Percentiles rank a stretch among this genome's conserved stretches.
Conservation (phyloP, 2,797 vertebrate genomes). For the Crax fasciolata region DNA sequence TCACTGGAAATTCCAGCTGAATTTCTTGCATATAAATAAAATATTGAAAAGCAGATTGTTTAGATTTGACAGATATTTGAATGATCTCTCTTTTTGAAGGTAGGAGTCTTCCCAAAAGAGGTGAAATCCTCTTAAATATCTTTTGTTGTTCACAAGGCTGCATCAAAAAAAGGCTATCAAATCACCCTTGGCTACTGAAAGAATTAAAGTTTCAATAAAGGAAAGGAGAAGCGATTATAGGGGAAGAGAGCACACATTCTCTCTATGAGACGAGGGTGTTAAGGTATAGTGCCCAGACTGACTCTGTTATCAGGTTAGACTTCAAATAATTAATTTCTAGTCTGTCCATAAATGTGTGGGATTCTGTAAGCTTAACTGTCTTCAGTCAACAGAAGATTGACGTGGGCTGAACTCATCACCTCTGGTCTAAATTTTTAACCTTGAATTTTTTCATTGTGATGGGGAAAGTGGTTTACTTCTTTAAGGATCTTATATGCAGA, state of each 20-base stretch:
- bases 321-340: neutral
- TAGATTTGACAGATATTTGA: neutral
- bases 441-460: neutral
- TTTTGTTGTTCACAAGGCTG: neutral
- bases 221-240: neutral
- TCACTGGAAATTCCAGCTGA: neutral
- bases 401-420: neutral
- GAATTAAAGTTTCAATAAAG: neutral
- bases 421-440: neutral
- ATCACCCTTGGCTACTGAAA: neutral
- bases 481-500: neutral
- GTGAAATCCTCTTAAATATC: neutral
- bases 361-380: neutral
- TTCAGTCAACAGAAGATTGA: neutral
- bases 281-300: neutral
- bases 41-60: neutral
- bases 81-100: neutral
- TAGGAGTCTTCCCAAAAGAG: neutral
- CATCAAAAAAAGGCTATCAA: neutral
- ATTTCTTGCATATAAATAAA: neutral
- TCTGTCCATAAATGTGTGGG: neutral
- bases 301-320: neutral
- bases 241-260: neutral
- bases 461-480: neutral
- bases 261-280: neutral